Evolutionary conservation across 2,888 invertebrate genomes (phyloP), one percentile per base, ranked within the genome.

Genomic region (Limnephilus lunatus): DNA sequence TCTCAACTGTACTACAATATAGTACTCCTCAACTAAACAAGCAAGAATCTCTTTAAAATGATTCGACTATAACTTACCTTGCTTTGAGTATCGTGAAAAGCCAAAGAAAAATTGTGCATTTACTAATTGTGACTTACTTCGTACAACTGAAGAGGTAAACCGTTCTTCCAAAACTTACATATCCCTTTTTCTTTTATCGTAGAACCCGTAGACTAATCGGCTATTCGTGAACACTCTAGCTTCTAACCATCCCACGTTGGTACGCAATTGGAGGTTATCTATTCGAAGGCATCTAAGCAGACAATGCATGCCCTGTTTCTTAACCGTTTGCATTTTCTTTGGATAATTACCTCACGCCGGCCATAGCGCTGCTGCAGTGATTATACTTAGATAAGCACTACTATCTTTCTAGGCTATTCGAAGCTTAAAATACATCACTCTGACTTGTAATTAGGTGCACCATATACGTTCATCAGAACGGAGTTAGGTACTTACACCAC

Each of bases 401-500:
- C n/a, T 89, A 89, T 81, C 81, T 89, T 81, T 89, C 35, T 80
- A 81, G 32, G 89, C 31, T 44, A 89, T 89, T 19, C 81, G 81
- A 81, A 81, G 14, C 53, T 48, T 48, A 86, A 35, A 86, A 30
- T 30, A n/a, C 86, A 68, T 68, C 68, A 68, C 68, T 30, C n/a
- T 25, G 31, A 86, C 48, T 39, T 39, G 86, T 86, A 86, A 44
- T 86, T 86, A 44, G 86, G 12, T 35, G 19, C 11, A 39, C 15
- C 48, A 32, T 39, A 39, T 39, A 30, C 44, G 48, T 68, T 68
- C 68, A 68, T 68, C 68, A 68, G 68, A 68, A 68, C 25, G 68
- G 25, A 68, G 68, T 25, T 68, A n/a, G n/a, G n/a, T n/a, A 68
- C 68, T 68, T 68, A 68, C 68, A 68, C 25, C 68, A 68, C 25